These are phyloP conservation scores for Tachysurus vachellii DNA, from an alignment of 2,113 vertebrate genomes.

Conservation along the genomic window DNA sequence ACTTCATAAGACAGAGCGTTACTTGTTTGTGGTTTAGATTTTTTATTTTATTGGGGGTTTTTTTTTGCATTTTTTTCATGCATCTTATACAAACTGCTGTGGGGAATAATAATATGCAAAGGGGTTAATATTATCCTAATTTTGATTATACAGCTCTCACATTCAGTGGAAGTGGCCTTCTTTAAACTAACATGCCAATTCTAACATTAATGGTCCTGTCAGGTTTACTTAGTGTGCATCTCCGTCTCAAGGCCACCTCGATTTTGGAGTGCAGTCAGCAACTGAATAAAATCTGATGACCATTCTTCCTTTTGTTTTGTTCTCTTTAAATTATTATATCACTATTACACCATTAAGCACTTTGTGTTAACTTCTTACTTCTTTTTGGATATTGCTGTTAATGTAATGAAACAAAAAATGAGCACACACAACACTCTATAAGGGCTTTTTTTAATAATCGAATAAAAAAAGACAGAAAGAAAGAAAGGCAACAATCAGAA, in stretches of 20 bases:
- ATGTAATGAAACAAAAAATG: conserved; percentile 59
- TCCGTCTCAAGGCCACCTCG: conserved; percentile 19
- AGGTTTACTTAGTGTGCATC: background rate
- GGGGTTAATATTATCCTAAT: conserved; percentile 16
- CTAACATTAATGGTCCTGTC: conserved; percentile 1
- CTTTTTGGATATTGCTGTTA: conserved; percentile 59
- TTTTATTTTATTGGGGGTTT: background rate
- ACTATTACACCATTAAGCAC: conserved; percentile 66
- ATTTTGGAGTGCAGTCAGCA: background rate
- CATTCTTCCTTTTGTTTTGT: conserved; percentile 37
- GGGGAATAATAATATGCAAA: conserved; percentile 37
- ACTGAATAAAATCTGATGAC: conserved; percentile 6
- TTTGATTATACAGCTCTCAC: conserved; percentile 17
- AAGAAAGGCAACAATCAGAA: conserved; percentile 72
- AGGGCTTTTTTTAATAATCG: conserved; percentile 69
- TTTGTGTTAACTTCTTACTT: conserved; percentile 59
- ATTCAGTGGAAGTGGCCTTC: conserved; percentile 24
- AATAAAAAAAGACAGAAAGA: conserved; percentile 38
- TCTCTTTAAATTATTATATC: conserved; percentile 58
- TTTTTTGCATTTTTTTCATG: background rate
- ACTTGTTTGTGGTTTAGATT: background rate
- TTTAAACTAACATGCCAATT: conserved; percentile 31
- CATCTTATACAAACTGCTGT: conserved; percentile 23
- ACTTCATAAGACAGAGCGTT: background rate
- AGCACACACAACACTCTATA: conserved; percentile 68